Conservation (phyloP, 1,140 invertebrate genomes). For the Sitophilus oryzae region DNA sequence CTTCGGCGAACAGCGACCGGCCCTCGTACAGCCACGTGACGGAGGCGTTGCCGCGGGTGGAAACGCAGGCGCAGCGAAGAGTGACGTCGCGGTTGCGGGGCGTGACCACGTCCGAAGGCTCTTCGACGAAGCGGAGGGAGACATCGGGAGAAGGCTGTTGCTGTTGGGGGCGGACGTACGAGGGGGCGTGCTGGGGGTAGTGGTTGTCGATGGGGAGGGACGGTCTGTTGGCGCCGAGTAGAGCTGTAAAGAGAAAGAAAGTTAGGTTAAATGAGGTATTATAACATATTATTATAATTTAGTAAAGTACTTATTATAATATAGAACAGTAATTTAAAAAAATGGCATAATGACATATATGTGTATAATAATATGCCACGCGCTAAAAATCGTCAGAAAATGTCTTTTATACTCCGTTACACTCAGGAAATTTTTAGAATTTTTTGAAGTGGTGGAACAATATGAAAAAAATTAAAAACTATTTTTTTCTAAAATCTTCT, state of each 20-base stretch:
- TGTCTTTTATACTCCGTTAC: too few species aligned
- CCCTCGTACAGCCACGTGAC: conserved; percentile 33
- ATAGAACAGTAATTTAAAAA: too few species aligned
- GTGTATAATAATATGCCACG: too few species aligned
- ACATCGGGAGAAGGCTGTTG: conserved; percentile 10
- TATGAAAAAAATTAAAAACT: too few species aligned
- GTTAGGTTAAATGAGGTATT: too few species aligned
- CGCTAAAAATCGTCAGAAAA: too few species aligned
- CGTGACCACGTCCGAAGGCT: conserved; percentile 35
- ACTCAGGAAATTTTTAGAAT: too few species aligned
- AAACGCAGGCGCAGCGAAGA: conserved; percentile 28
- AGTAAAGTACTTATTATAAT: too few species aligned
- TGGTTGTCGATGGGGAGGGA: conserved; percentile 6
- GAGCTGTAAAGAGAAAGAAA: conserved; percentile 12
- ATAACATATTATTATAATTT: conserved; percentile 2
- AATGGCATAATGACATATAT: too few species aligned
- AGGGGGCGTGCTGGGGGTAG: too few species aligned
- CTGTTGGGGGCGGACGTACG: neutral
- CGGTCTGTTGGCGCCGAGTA: conserved; percentile 12
- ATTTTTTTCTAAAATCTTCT: too few species aligned
- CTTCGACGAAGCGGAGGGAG: conserved; percentile 17
- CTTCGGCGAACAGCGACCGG: conserved; percentile 24
- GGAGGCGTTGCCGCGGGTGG: conserved; percentile 28
- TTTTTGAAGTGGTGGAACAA: too few species aligned
- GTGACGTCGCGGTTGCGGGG: conserved; percentile 29